Conservation (phyloP, 2,797 vertebrate species). For the Hemibagrus guttatus region DNA sequence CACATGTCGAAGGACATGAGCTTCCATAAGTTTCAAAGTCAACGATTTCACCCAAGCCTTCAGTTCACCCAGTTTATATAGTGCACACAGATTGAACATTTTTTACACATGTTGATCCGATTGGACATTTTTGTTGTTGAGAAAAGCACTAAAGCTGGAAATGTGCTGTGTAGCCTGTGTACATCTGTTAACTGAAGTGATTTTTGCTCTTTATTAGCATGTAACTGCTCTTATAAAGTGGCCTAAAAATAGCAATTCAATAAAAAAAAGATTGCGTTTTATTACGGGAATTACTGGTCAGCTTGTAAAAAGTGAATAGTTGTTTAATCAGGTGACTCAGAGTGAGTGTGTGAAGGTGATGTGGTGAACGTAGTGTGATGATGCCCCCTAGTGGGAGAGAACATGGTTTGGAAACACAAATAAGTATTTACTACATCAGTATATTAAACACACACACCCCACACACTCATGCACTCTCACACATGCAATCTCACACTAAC, state of each 20-base stretch:
- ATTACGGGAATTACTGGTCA: not conserved
- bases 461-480: not conserved
- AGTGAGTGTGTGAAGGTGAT: not conserved
- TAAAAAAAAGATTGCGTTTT: not conserved
- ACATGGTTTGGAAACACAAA: not conserved
- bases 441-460: not conserved
- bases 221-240: not conserved
- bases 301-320: not conserved
- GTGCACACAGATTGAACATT: not conserved
- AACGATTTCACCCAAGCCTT: not conserved
- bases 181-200: not conserved
- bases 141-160: not conserved
- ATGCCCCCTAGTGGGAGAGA: slow-evolving; percentile 6
- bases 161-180: not conserved
- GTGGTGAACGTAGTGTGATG: not conserved
- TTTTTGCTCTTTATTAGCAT: not conserved
- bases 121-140: not conserved
- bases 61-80: not conserved
- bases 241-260: not conserved
- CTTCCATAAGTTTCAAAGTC: not conserved
- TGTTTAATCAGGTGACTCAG: no score
- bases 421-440: not conserved
- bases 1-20: not conserved
- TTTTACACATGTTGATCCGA: not conserved
- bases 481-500: no score